These are phyloP conservation scores for Xerus rutilus DNA, from an alignment of 2,797 vertebrate species.

Conservation along the genomic window DNA sequence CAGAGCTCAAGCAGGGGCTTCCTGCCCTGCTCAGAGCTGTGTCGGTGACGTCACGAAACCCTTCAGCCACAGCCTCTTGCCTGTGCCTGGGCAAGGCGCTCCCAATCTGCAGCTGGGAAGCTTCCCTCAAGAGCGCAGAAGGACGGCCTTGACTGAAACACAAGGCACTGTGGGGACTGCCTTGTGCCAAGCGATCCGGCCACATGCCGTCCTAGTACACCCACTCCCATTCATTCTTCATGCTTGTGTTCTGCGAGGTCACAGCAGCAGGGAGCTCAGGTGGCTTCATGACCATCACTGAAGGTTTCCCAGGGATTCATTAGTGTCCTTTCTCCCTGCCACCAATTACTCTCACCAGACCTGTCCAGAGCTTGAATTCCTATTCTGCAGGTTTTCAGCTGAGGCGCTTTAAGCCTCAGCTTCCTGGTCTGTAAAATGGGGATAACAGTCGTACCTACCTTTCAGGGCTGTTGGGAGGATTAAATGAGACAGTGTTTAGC, in stretches of 20 bases:
- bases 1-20: background rate
- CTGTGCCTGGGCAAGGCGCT: background rate
- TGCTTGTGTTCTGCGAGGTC: background rate
- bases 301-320: background rate
- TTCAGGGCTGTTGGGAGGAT: background rate
- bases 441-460: slow-evolving; percentile 59
- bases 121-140: background rate
- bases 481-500: slow-evolving; percentile 23
- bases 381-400: background rate
- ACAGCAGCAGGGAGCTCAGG: background rate
- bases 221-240: background rate
- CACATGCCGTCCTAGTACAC: background rate
- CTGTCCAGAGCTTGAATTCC: background rate
- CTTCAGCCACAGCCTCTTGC: background rate
- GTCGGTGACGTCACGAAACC: background rate
- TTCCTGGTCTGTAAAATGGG: background rate
- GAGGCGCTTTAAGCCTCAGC: background rate
- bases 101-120: background rate
- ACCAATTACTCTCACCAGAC: background rate
- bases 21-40: background rate
- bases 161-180: background rate
- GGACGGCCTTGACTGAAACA: background rate
- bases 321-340: background rate
- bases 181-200: background rate
- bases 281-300: background rate